Evolutionary conservation across 2,797 vertebrate species (phyloP), one percentile per base, ranked within the genome.

Genomic region (Valencia hispanica): DNA sequence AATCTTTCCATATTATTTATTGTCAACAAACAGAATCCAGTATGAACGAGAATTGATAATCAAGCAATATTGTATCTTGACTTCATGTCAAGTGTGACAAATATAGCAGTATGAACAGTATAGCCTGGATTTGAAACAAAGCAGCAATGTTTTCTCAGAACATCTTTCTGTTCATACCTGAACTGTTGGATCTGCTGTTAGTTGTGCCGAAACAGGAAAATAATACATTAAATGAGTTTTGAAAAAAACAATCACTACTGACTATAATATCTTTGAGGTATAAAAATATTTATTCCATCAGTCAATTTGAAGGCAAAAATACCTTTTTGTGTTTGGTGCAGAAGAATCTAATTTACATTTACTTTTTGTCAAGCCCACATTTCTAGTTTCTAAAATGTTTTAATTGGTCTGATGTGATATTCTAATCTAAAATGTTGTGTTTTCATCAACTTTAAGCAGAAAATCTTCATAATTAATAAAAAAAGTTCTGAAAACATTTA

Each of bases 291-390:
- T 34, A n/a, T n/a, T 34, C 53, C 61, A 18, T 39, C 69, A 18
- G 57, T 14, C 70, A 68, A 36, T 57, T 14, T 57, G 18, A 50
- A 32, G 32, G 12, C 5, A 6, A 17, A 18, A 30, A 17, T 34
- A 61, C n/a, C 25, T 15, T 17, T 73, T 73, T 43, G 32, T 5
- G 55, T 57, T 18, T 47, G 18, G 34, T 22, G 41, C 17, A 17
- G 61, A 47, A 32, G 27, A 41, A 53, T 66, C 65, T 48, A 68
- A 22, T 55, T 72, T 47, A 18, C 39, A 36, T 61, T 73, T 59
- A 39, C 36, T 39, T 39, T 39, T 39, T 39, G 36, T 39, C 3
- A 39, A 39, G 36, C 36, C 36, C 3, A 39, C 6, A 39, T 39
- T 39, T 39, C 3, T 3, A 39, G 36, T 3, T 39, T n/a, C n/a